Conservation (phyloP, 2,113 vertebrate species). For the Leucosticte australis region DNA sequence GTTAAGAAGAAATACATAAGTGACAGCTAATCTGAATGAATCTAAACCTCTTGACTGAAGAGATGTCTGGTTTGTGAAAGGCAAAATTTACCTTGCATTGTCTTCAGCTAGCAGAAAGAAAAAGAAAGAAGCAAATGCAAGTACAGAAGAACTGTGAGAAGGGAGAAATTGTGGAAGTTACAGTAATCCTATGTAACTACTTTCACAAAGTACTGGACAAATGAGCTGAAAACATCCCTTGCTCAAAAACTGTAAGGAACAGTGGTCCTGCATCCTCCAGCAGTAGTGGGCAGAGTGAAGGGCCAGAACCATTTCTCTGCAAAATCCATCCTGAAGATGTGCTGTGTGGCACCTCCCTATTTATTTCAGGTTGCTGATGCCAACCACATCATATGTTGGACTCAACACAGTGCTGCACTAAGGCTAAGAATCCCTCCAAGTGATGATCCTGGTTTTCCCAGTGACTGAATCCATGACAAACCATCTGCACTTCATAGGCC, state of each 20-base stretch:
- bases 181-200: background rate
- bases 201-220: background rate
- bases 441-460: background rate
- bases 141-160: background rate
- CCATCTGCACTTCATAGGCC: background rate
- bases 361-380: background rate
- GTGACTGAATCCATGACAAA: background rate
- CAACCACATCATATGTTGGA: background rate
- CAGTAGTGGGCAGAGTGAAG: background rate
- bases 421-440: background rate
- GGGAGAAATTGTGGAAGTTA: background rate
- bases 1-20: background rate
- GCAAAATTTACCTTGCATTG: background rate
- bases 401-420: background rate
- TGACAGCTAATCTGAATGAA: background rate
- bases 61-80: background rate
- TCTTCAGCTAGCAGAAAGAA: background rate
- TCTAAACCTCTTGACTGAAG: background rate
- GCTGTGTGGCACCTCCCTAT: background rate
- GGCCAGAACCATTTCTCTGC: background rate
- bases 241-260: background rate
- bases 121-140: background rate
- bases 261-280: background rate
- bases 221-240: background rate
- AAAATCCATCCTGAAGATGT: background rate